These are phyloP conservation scores for Enteromius mattozi DNA, from an alignment of 2,797 vertebrate species.

Conservation along the genomic window DNA sequence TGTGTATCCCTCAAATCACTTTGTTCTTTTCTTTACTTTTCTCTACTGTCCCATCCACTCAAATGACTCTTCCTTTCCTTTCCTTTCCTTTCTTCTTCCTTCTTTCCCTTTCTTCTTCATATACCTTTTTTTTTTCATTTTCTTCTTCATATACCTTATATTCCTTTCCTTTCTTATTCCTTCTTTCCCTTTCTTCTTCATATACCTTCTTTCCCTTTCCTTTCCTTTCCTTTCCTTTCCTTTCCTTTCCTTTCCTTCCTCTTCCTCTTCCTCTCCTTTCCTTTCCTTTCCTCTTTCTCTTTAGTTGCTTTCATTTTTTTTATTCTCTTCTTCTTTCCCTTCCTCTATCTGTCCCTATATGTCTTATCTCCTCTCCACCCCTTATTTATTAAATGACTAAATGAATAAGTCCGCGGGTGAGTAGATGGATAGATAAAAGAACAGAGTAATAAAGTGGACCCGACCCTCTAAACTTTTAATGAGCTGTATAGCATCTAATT, in stretches of 20 bases:
- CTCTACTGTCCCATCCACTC: too few species aligned
- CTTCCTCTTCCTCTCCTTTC: not conserved
- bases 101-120: slow-evolving; percentile 7
- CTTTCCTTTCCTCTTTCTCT: not conserved
- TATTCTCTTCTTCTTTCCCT: not conserved
- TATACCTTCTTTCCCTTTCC: not conserved
- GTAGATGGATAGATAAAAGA: slow-evolving; percentile 57
- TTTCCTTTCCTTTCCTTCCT: not conserved
- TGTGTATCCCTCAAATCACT: not conserved
- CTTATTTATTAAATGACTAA: slow-evolving; percentile 28
- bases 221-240: not conserved
- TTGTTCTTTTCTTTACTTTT: not conserved
- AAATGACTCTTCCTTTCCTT: not conserved
- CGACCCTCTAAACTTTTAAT: slow-evolving; percentile 62
- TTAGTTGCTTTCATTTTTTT: not conserved
- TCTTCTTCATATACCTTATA: too few species aligned
- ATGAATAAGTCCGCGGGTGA: slow-evolving; percentile 53
- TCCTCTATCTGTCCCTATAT: not conserved
- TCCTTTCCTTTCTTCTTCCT: not conserved
- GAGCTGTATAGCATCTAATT: slow-evolving; percentile 70
- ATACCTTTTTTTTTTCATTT: not conserved
- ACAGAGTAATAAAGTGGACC: slow-evolving; percentile 63
- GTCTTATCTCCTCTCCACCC: slow-evolving; percentile 13
- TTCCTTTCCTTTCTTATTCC: not conserved
- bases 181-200: slow-evolving; percentile 11